Evolutionary conservation across 2,797 vertebrate species (phyloP).

Genomic region (Lemur catta): DNA sequence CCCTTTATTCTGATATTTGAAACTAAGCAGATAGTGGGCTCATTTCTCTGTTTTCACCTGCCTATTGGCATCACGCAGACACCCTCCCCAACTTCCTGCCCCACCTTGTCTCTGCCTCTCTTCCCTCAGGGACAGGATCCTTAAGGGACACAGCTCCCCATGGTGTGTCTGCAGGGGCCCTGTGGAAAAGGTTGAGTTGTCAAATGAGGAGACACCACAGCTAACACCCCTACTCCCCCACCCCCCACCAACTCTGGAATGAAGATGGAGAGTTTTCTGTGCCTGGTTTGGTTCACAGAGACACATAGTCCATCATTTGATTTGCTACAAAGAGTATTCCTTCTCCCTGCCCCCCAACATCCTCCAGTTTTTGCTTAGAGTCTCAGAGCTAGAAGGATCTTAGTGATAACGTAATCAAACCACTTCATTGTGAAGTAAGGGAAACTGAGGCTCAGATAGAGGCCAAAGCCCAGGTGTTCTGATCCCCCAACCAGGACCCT

Average conservation of each 20-base stretch:
- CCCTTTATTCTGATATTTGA: slow-evolving; percentile 71
- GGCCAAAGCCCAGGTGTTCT: neutral
- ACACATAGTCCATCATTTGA: slow-evolving; percentile 77
- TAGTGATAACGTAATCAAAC: slow-evolving; percentile 20
- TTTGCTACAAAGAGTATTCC: slow-evolving; percentile 75
- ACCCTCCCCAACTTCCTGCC: neutral
- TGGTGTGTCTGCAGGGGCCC: slow-evolving; percentile 9
- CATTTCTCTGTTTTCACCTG: slow-evolving; percentile 56
- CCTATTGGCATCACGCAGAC: slow-evolving; percentile 20
- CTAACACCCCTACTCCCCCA: slow-evolving; percentile 36
- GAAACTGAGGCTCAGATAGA: slow-evolving; percentile 61
- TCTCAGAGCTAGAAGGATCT: slow-evolving; percentile 51
- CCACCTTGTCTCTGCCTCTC: neutral
- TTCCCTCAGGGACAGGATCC: slow-evolving; percentile 34
- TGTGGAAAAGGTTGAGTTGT: slow-evolving; percentile 67
- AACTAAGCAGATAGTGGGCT: slow-evolving; percentile 60
- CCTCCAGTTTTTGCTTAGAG: slow-evolving; percentile 51
- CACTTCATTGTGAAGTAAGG: slow-evolving; percentile 13
- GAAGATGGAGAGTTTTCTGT: slow-evolving; percentile 78
- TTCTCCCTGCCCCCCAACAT: slow-evolving; percentile 67
- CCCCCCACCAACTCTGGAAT: slow-evolving; percentile 73
- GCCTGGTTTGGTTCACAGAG: slow-evolving; percentile 78
- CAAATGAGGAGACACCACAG: slow-evolving; percentile 67
- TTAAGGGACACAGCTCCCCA: slow-evolving; percentile 43
- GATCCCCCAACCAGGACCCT: neutral